These are phyloP conservation scores for Euclidia mi DNA, from an alignment of 2,888 invertebrate genomes.

Conservation along the genomic window DNA sequence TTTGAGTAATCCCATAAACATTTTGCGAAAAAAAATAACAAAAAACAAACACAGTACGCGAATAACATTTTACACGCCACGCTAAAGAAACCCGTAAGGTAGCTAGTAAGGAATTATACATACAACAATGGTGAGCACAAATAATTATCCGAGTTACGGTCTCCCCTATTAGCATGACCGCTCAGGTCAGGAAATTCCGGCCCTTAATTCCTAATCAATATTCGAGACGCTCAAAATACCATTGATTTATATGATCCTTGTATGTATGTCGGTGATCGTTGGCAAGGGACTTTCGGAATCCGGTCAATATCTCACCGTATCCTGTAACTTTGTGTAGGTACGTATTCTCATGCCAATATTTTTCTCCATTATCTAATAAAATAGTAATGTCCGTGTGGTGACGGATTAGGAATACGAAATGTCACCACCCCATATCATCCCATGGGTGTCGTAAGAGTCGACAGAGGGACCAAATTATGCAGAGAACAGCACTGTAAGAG, in stretches of 20 bases:
- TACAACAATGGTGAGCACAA: background rate
- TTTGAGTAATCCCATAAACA: no score
- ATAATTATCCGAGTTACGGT: background rate
- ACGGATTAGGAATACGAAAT: no score
- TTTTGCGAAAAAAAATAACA: no score
- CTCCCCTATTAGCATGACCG: background rate
- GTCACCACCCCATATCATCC: no score
- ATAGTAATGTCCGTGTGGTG: no score
- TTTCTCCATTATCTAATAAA: background rate
- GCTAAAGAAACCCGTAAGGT: no score
- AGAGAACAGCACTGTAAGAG: no score
- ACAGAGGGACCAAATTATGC: no score
- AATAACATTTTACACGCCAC: no score
- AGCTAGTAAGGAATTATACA: background rate
- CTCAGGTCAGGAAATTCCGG: constrained; percentile 3
- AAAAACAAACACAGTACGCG: no score
- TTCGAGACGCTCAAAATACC: constrained; percentile 15
- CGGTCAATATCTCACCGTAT: background rate
- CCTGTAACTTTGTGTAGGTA: background rate
- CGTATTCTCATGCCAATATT: background rate
- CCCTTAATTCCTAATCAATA: constrained; percentile 14
- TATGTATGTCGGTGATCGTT: background rate
- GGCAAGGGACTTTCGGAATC: constrained; percentile 1
- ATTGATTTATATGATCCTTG: constrained; percentile 5
- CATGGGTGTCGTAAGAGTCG: no score